Conservation (phyloP, 2,113 vertebrate genomes). For the Mastomys natalensis region DNA sequence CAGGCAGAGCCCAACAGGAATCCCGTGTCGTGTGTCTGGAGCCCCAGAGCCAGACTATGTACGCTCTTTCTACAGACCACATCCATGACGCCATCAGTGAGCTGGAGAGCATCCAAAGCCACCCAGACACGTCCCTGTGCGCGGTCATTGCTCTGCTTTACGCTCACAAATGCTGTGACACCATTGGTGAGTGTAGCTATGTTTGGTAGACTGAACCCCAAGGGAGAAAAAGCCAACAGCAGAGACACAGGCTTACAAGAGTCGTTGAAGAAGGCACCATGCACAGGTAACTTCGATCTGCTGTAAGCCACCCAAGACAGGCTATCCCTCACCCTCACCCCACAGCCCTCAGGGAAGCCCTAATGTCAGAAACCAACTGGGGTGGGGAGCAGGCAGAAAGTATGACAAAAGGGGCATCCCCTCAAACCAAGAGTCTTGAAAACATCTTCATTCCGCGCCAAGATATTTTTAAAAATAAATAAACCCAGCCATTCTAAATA, state of each 20-base stretch:
- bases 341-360: neutral
- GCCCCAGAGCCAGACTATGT: neutral
- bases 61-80: conserved; percentile 76
- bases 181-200: conserved; percentile 63
- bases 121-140: conserved; percentile 82
- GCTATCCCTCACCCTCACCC: neutral
- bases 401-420: neutral
- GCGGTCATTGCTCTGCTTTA: conserved; percentile 85
- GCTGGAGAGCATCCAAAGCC: conserved; percentile 81
- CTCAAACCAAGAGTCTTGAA: neutral
- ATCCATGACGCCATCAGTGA: conserved; percentile 85
- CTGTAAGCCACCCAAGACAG: neutral
- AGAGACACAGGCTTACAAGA: neutral
- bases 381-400: neutral
- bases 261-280: neutral
- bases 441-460: neutral
- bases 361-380: neutral
- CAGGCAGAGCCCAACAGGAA: neutral
- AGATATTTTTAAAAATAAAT: neutral
- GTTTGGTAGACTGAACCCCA: no score
- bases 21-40: neutral
- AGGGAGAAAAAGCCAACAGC: neutral
- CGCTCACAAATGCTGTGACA: conserved; percentile 82
- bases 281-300: neutral
- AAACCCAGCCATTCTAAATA: neutral